Evolutionary conservation across 2,888 invertebrate species (phyloP), one percentile per base, ranked within the genome.

Genomic region (Cheilosia variabilis): DNA sequence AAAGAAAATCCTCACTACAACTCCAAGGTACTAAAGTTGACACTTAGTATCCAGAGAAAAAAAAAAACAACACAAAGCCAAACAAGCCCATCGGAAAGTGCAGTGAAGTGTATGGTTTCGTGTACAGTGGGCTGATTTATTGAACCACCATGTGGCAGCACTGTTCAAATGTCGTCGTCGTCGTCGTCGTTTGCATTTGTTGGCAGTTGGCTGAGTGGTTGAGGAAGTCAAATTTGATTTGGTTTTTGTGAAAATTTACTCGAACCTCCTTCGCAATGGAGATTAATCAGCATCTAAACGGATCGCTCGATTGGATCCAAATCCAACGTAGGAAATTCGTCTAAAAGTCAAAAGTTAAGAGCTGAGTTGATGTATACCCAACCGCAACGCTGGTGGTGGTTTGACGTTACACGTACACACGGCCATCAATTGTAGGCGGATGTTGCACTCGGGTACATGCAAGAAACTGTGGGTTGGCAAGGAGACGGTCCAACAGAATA

Each of bases 231-330:
- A 63, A 43, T 58, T 65, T 4, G 43, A n/a, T 19, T 77, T 53
- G 9, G 6, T 62, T 62, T 60, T 41, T 27, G 27, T 45, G 31
- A 34, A 55, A 55, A 55, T 58, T 53, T 43, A 9, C 9, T 52
- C 22, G 37, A 55, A 68, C 55, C 66, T 62, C 45, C 31, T 55
- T 78, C 19, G 27, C 45, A 65, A 50, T 50, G 1, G n/a, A 66
- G 78, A 78, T 78, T 78, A 78, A 71, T 78, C 63, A 63, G 57
- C 63, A n/a, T 50, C 52, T 71, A 17, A 57, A 34, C 24, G 58
- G 55, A 79, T 58, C 43, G 17, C 17, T 58, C 15, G 55, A 78
- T 63, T 47, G 41, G 41, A 71, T 57, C 31, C 31, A 9, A 31
- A 9, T 9, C n/a, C 17, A 41, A 53, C n/a, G 17, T 52, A 50